These are phyloP conservation scores for Xylocopa sonorina DNA, from an alignment of 1,140 invertebrate genomes.

Conservation along the genomic window DNA sequence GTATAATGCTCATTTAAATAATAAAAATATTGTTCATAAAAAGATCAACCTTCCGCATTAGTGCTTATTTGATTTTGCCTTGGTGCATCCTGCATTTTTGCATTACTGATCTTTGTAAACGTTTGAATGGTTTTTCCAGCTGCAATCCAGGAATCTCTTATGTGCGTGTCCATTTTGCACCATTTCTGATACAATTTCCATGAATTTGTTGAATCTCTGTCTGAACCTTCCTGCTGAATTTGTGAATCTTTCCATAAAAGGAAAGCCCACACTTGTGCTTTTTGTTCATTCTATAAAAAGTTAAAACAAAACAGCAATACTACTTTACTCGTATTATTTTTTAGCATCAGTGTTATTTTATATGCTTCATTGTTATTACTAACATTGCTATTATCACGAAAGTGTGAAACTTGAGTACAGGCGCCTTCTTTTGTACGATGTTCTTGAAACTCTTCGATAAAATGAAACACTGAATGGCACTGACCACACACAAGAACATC, in stretches of 20 bases:
- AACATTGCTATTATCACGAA: constrained; percentile 78
- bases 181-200: constrained; percentile 92
- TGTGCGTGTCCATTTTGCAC: constrained; percentile 88
- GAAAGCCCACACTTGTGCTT: constrained; percentile 92
- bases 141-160: constrained; percentile 88
- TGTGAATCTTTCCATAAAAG: constrained; percentile 90
- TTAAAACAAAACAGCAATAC: not conserved
- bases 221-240: constrained; percentile 83
- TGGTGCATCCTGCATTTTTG: constrained; percentile 79
- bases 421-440: constrained; percentile 82
- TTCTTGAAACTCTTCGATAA: constrained; percentile 89
- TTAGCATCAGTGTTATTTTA: not conserved
- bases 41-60: constrained; percentile 67
- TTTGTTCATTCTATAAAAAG: constrained; percentile 85
- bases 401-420: constrained; percentile 77
- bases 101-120: constrained; percentile 83
- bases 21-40: not conserved
- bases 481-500: constrained; percentile 91
- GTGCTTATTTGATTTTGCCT: constrained; percentile 65
- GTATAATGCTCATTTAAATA: not conserved
- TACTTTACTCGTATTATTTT: not conserved
- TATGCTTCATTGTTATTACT: constrained; percentile 49
- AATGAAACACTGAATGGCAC: constrained; percentile 90
- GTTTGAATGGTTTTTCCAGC: constrained; percentile 89
- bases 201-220: constrained; percentile 83